Evolutionary conservation across 2,113 vertebrate species (phyloP), one percentile per base, ranked within the genome.

Genomic region (Okapia johnstoni): DNA sequence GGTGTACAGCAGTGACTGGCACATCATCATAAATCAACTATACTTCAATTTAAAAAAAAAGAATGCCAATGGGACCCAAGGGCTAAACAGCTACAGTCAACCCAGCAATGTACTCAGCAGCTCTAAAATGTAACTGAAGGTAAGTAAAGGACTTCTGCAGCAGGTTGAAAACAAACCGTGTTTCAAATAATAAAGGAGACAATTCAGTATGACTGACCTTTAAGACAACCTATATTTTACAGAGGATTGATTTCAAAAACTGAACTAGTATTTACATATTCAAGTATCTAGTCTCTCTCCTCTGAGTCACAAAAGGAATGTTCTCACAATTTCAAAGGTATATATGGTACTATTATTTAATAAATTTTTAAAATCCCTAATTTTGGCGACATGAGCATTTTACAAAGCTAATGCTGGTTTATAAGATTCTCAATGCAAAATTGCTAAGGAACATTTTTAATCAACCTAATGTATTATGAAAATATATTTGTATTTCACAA

Each of bases 221-320:
- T 84, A 93, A 93, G 26, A 54, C 73, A 97, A 93, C 50, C 80
- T 58, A 80, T 93, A 94, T 86, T 97, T 94, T 73, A 85, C 52
- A 96, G 63, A 36, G 55, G 58, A 90, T 85, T 85, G 93, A 97
- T 94, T 96, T 55, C 80, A 66, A 98, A 95, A 97, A 93, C 43
- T 91, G 73, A 86, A 91, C 46, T 63, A 61, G 36, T 88, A 93
- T 97, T 97, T 97, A n/a, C 95, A 93, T 33, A 94, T 90, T 88
- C 57, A 95, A 96, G 23, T 90, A 95, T 61, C 48, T 91, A 90
- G 63, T 50, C 50, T 93, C 36, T 94, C 83, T 81, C 60, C 80
- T 91, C 85, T 81, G 28, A 84, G 30, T 96, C 30, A 96, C 28
- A 96, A 98, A 93, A 94, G 70, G 15, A 92, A 86, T 76, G 25